Percentiles rank a stretch among this genome's conserved stretches.
Evolutionary conservation across 1,140 invertebrate genomes (phyloP).

Genomic region (Drosophila pandora): DNA sequence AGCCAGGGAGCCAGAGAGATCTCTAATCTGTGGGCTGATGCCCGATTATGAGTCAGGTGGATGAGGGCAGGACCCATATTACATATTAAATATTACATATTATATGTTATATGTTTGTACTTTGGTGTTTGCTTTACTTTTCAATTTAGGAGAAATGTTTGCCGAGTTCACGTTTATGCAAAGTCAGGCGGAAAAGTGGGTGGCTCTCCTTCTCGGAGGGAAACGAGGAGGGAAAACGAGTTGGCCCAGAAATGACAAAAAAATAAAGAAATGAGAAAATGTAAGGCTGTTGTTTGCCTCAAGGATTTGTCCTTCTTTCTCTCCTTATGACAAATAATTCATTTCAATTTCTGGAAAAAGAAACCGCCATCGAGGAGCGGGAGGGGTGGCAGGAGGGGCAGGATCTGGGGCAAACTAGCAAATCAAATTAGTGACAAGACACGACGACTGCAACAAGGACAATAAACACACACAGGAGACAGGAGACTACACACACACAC

Average conservation of each 20-base stretch:
- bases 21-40: slow-evolving; percentile 23
- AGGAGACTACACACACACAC: not conserved
- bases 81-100: not conserved
- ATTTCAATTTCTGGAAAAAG: slow-evolving; percentile 19
- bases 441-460: slow-evolving; percentile 28
- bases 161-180: slow-evolving; percentile 43
- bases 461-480: not conserved
- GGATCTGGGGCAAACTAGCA: slow-evolving; percentile 36
- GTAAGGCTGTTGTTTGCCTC: slow-evolving; percentile 17
- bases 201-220: too few relatives aligned
- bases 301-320: slow-evolving; percentile 18
- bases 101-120: not conserved
- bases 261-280: not conserved
- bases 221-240: slow-evolving; percentile 16
- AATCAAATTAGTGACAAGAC: slow-evolving; percentile 37
- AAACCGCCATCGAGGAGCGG: not conserved
- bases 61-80: not conserved
- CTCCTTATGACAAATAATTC: slow-evolving; percentile 43
- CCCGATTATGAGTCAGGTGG: slow-evolving; percentile 36
- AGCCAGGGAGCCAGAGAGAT: not conserved
- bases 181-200: slow-evolving; percentile 39
- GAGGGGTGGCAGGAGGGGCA: slow-evolving; percentile 1
- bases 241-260: slow-evolving; percentile 33
- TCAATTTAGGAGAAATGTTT: slow-evolving; percentile 47
- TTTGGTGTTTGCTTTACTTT: slow-evolving; percentile 42